Conservation (phyloP, 2,113 vertebrate genomes). For the Phaethon lepturus region DNA sequence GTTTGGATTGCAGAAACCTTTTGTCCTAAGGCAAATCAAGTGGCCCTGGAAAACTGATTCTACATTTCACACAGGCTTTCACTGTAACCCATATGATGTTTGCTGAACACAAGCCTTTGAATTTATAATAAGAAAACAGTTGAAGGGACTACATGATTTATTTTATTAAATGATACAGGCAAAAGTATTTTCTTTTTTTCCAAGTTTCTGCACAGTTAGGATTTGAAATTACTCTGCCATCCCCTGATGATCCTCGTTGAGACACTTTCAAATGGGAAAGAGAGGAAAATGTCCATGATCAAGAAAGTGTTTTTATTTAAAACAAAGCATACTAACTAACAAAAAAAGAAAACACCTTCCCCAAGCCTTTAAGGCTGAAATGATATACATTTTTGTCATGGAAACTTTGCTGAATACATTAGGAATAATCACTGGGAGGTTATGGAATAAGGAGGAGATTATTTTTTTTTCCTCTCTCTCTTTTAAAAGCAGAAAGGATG, state of each 20-base stretch:
- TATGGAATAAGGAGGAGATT: not conserved
- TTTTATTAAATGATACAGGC: not conserved
- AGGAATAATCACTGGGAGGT: not conserved
- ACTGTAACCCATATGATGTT: not conserved
- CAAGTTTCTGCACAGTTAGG: not conserved
- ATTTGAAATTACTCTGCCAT: slow-evolving; percentile 3
- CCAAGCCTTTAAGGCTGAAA: not conserved
- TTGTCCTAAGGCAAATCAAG: not conserved
- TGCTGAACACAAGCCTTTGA: not conserved
- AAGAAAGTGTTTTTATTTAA: slow-evolving; percentile 12
- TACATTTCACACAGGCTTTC: not conserved
- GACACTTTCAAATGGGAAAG: not conserved
- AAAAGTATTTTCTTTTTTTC: not conserved
- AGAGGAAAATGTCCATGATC: not conserved
- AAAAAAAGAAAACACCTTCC: not conserved
- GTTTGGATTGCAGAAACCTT: not conserved
- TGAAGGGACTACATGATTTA: not conserved
- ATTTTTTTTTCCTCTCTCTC: not conserved
- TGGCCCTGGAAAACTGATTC: not conserved
- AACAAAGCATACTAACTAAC: not conserved
- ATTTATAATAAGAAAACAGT: not conserved
- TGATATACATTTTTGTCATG: not conserved
- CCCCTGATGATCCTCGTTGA: not conserved
- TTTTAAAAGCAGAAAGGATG: not conserved
- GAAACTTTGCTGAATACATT: not conserved